phyloP scores from a whole-genome alignment of 2,113 vertebrate species.

The Vanacampus margaritifer region DNA sequence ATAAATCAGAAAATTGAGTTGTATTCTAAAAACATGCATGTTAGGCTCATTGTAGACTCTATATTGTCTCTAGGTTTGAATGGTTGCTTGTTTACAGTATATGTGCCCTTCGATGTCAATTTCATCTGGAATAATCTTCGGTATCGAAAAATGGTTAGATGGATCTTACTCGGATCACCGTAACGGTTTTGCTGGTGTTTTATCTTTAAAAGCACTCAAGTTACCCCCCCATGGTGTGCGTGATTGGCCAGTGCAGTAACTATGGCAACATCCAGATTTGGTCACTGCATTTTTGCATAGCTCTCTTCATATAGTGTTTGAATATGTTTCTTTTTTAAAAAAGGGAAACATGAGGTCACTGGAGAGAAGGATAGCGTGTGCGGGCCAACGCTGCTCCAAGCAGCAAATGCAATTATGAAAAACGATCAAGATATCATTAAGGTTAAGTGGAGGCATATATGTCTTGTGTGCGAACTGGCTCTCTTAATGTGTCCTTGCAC shows the following conservation, averaged over 20 bases:
- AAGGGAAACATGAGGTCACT: neutral
- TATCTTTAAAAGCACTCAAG: neutral
- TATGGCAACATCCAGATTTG: neutral
- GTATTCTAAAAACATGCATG: no score
- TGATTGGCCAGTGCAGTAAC: no score
- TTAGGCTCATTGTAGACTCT: no score
- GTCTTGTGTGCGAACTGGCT: neutral
- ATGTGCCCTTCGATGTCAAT: no score
- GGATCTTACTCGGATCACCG: no score
- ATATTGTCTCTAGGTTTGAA: no score
- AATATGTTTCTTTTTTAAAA: neutral
- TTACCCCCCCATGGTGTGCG: neutral
- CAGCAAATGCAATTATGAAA: neutral
- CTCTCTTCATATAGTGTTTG: no score
- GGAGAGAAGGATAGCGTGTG: neutral
- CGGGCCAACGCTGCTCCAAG: neutral
- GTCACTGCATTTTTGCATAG: neutral
- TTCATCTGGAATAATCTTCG: no score
- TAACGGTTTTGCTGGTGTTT: no score
- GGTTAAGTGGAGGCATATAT: neutral
- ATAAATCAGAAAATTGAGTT: no score
- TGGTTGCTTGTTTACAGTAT: no score
- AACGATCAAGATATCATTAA: neutral
- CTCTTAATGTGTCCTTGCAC: neutral
- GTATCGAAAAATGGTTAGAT: no score